Conservation (phyloP, 2,797 vertebrate genomes). For the Chaetophractus vellerosus region DNA sequence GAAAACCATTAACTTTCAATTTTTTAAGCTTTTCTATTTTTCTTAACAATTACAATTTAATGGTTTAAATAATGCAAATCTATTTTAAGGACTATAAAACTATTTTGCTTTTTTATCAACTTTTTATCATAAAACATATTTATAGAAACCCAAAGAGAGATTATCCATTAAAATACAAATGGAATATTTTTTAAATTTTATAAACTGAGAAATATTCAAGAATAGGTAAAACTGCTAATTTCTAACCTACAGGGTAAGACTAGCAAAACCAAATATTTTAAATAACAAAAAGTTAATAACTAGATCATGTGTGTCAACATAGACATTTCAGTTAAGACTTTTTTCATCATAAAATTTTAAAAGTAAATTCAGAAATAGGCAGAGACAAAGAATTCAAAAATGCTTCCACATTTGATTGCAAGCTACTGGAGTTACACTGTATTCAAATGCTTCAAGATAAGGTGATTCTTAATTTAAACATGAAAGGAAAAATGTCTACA, state of each 20-base stretch:
- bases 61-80: conserved; percentile 60
- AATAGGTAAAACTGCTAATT: conserved; percentile 43
- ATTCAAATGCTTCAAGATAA: conserved; percentile 28
- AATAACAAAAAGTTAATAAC: conserved; percentile 53
- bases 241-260: conserved; percentile 45
- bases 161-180: conserved; percentile 70
- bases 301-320: not conserved
- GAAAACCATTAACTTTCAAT: conserved; percentile 8
- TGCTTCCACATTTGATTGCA: not conserved
- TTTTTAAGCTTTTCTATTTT: conserved; percentile 34
- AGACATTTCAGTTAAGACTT: conserved; percentile 39
- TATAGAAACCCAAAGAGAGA: conserved; percentile 45
- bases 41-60: conserved; percentile 19
- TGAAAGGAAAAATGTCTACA: conserved; percentile 69
- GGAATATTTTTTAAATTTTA: conserved; percentile 66
- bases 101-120: conserved; percentile 49
- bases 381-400: conserved; percentile 74
- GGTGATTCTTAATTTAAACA: conserved; percentile 38
- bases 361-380: conserved; percentile 72
- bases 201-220: conserved; percentile 42
- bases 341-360: conserved; percentile 60
- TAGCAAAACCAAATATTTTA: conserved; percentile 59
- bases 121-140: conserved; percentile 70
- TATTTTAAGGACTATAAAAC: not conserved
- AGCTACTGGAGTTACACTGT: not conserved